Conservation (phyloP, 2,113 vertebrate species). For the Melospiza melodia region DNA sequence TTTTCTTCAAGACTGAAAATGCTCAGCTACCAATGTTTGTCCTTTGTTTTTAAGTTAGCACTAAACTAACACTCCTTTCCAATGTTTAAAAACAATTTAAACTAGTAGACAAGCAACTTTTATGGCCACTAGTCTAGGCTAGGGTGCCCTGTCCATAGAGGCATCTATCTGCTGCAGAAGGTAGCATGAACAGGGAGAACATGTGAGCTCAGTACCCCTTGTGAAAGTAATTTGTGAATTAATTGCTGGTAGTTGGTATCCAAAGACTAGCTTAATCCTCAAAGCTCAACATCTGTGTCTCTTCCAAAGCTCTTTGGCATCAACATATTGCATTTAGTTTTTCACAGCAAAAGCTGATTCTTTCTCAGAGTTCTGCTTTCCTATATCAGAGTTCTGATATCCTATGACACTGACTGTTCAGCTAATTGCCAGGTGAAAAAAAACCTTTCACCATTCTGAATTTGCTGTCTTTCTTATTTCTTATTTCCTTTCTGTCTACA, state of each 20-base stretch:
- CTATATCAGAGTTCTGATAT: neutral
- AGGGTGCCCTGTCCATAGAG: neutral
- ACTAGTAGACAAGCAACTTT: neutral
- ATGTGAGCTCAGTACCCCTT: fast-evolving
- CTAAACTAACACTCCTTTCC: neutral
- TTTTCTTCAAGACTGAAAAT: neutral
- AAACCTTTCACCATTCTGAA: neutral
- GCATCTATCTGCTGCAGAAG: neutral
- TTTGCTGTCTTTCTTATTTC: neutral
- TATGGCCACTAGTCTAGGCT: neutral
- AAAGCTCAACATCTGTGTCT: neutral
- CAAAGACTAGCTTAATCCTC: neutral
- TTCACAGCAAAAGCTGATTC: neutral
- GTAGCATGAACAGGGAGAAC: neutral
- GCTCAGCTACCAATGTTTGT: neutral
- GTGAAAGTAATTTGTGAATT: neutral
- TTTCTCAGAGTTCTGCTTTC: neutral
- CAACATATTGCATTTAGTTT: neutral
- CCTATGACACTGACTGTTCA: neutral
- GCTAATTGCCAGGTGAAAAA: neutral
- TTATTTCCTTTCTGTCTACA: no score
- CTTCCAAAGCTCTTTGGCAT: neutral
- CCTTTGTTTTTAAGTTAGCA: neutral
- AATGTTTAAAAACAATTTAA: neutral
- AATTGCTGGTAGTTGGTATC: neutral